Evolutionary conservation across 2,797 vertebrate genomes (phyloP), one percentile per base, ranked within the genome.

Genomic region (Chelon labrosus): DNA sequence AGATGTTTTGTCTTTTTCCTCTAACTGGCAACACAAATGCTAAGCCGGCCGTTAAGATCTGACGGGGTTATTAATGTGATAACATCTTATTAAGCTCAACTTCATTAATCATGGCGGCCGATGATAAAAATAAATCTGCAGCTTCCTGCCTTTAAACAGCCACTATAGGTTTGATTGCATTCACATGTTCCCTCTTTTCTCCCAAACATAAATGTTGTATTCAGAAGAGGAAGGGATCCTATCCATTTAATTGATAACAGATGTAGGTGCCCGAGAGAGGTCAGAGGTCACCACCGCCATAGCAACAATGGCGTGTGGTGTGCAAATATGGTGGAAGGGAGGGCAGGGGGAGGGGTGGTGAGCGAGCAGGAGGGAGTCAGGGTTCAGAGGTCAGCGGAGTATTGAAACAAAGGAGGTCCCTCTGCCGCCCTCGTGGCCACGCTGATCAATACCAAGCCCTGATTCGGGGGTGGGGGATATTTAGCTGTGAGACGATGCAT

Each of bases 161-260:
- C 7, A 9, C 65, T 27, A 5, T 35, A 19, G 51, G 44, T 44
- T 75, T 81, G 70, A 83, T 79, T 86, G 69, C 52, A 58, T 64
- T 78, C 82, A 79, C 58, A 82, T 82, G 73, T 82, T 76, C 50
- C 70, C 50, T 46, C 39, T 76, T 70, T 74, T 63, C 68, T 25
- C 52, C 25, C 44, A 41, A 70, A 82, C 77, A 58, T 67, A 59
- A 61, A 70, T 1, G 62, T 49, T 27, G 73, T 6, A 64, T 73
- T 65, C 69, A 3, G 65, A 79, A 71, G 74, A 78, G 73, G 84
- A 85, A 91, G 44, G 39, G 79, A 88, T 93, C 88, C 91, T 89
- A 83, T 91, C 58, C 14, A 2, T 91, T 85, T 94, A 95, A 96
- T 91, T 94, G 92, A 93, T 84, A 92, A 91, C 95, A 96, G 95